Evolutionary conservation across 1,140 invertebrate species (phyloP), one percentile per base, ranked within the genome.

Genomic region (Drosophila serrata): DNA sequence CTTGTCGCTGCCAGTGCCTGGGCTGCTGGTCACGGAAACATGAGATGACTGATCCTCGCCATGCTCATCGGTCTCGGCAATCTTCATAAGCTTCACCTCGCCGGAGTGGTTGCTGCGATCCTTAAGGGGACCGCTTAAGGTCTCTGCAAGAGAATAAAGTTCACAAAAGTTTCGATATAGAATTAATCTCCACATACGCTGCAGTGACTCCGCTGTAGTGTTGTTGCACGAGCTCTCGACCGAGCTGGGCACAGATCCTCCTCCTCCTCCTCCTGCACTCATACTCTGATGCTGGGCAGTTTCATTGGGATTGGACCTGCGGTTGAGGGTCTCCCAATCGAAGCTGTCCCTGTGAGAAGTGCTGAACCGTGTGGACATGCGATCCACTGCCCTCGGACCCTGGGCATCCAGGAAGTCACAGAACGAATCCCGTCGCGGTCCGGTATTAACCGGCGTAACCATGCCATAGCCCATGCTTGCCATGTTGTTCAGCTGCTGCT

Each of bases 401-500:
- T 90, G 91, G 15, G 75, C 70, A 56, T 92, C 91, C 6, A 92
- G 22, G 24, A 92, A 92, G 67, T 92, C 91, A 60, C 90, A 92
- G 56, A 92, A 92, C 3, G 91, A 92, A 45, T 92, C 91, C 1
- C 90, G 63, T 8, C 82, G 70, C 43, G 53, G 58, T 0, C 81
- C 73, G 4, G 33, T 35, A 45, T 24, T 74, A 15, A 43, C 40
- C 6, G 43, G 19, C 0, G 59, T 19, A 0, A 8, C 22, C 8
- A 27, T 24, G 5, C 67, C 63, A 31, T 53, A 67, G 35, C 48
- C 82, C 13, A 76, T 15, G 27, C 27, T 61, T 13, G 37, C 37
- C 35, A 81, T 35, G 24, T 17, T 45, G 6, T 35, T 53, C n/a
- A 81, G 22, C 24, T 77, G 77, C 24, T 65, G 61, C n/a, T 78